phyloP scores from a whole-genome alignment of 2,797 vertebrate species.

The Microctenopoma stevenorrisi region DNA sequence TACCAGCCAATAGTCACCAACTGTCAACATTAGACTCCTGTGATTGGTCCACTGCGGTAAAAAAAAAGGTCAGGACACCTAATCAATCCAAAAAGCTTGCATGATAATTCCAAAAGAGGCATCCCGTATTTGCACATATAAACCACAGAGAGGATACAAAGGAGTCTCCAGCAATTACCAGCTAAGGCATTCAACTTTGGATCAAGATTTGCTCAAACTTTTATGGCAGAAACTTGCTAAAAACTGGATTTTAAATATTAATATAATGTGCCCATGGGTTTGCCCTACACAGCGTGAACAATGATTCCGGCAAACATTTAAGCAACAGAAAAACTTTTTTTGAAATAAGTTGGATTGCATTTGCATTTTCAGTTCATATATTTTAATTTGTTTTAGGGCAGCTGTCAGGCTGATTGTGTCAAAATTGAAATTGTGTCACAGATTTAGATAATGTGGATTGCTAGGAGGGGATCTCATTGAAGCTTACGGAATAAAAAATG shows the following conservation, averaged over 20 bases:
- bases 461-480: conserved; percentile 34
- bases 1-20: background rate
- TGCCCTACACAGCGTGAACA: conserved; percentile 41
- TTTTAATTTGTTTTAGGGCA: conserved; percentile 72
- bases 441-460: conserved; percentile 52
- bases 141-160: background rate
- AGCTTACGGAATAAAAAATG: conserved; percentile 29
- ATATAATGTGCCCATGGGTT: conserved; percentile 55
- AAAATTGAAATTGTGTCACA: conserved; percentile 64
- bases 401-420: conserved; percentile 67
- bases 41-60: background rate
- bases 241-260: conserved; percentile 54
- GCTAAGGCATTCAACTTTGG: conserved; percentile 17
- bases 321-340: conserved; percentile 48
- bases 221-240: conserved; percentile 32
- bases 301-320: conserved; percentile 59
- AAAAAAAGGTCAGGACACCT: background rate
- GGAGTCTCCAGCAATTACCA: conserved; percentile 2
- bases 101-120: background rate
- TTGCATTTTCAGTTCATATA: conserved; percentile 70
- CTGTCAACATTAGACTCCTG: background rate
- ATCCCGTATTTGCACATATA: background rate
- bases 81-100: background rate
- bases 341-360: conserved; percentile 47
- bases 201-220: conserved; percentile 33